Evolutionary conservation across 2,113 vertebrate genomes (phyloP).

Genomic region (Thermophis baileyi): DNA sequence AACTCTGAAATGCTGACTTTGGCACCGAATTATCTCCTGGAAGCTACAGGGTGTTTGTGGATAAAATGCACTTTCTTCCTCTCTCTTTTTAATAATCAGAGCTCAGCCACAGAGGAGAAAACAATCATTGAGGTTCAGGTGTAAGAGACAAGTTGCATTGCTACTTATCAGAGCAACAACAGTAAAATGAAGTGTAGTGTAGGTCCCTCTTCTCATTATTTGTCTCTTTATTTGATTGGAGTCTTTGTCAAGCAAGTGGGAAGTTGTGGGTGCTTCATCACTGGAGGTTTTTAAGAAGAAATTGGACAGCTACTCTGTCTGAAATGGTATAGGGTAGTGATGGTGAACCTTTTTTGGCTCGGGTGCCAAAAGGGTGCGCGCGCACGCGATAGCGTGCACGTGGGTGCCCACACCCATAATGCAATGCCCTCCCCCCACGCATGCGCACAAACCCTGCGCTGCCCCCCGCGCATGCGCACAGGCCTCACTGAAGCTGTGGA

Average conservation of each 20-base stretch:
- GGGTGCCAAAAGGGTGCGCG: too few species aligned
- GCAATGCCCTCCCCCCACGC: too few species aligned
- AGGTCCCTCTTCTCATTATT: not conserved
- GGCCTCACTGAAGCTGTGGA: too few species aligned
- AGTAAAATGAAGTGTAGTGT: not conserved
- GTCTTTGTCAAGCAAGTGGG: not conserved
- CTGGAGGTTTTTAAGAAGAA: too few species aligned
- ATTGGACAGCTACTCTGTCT: too few species aligned
- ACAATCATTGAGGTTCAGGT: not conserved
- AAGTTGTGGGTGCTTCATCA: too few species aligned
- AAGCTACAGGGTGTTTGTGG: constrained; percentile 1
- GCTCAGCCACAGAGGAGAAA: not conserved
- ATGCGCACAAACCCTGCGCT: too few species aligned
- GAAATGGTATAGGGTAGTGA: too few species aligned
- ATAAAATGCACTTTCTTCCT: not conserved
- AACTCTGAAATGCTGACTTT: not conserved
- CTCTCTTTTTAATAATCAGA: not conserved
- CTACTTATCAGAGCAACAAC: not conserved
- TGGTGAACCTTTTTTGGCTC: too few species aligned
- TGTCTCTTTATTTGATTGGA: not conserved
- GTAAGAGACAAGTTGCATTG: fast-evolving
- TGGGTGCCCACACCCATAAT: too few species aligned
- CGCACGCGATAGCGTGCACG: too few species aligned
- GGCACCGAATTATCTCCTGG: not conserved
- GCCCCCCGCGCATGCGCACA: too few species aligned